Percentiles rank a stretch among this genome's conserved stretches.
Evolutionary conservation across 2,888 invertebrate genomes (phyloP).

Genomic region (Allygus modestus): DNA sequence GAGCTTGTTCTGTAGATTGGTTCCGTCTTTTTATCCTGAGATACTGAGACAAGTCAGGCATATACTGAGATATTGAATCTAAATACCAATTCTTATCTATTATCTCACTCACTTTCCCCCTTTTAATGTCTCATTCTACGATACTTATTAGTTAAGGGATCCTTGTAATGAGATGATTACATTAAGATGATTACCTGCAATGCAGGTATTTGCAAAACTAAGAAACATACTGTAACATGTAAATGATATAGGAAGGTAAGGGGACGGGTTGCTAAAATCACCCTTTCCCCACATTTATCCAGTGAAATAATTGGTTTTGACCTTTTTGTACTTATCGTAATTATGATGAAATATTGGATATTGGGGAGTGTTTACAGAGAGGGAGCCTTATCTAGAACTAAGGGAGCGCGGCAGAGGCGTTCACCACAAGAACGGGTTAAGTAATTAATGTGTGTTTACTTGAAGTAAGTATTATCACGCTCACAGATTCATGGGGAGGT

Average conservation of each 20-base stretch:
- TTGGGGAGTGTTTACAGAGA: background rate
- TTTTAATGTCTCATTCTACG: too few species aligned
- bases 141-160: too few species aligned
- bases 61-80: background rate
- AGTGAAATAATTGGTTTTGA: background rate
- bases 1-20: background rate
- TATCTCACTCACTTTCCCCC: too few species aligned
- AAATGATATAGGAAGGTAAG: too few species aligned
- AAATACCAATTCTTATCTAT: background rate
- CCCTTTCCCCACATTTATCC: too few species aligned
- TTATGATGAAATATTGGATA: constrained; percentile 16
- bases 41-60: background rate
- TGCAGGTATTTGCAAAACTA: too few species aligned
- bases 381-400: background rate
- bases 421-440: background rate
- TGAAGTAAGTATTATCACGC: background rate
- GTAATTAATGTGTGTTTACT: background rate
- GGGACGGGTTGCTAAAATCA: too few species aligned
- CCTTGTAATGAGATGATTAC: too few species aligned
- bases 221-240: too few species aligned
- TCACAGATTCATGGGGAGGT: background rate
- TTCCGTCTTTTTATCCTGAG: too few species aligned
- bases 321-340: constrained; percentile 1
- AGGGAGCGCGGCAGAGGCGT: background rate
- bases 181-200: too few species aligned